These are phyloP conservation scores for Nephrotoma guestfalica DNA, from an alignment of 2,888 invertebrate species.

Conservation along the genomic window DNA sequence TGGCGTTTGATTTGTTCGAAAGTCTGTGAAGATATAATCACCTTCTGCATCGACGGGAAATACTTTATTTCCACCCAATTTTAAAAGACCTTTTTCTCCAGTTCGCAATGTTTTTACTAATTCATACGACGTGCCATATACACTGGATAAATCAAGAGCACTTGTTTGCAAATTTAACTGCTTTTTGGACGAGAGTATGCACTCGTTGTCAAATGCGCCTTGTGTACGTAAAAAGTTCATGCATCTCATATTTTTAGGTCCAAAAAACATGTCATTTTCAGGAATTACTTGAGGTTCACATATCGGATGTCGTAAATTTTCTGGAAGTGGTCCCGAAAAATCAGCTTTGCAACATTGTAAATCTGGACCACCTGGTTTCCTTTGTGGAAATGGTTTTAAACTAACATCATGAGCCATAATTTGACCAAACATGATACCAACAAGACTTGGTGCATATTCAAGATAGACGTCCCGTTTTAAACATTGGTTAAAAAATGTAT, in stretches of 20 bases:
- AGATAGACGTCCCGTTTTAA: not conserved
- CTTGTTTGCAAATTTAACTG: not conserved
- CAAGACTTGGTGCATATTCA: not conserved
- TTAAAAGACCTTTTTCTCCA: not conserved
- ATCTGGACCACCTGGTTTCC: not conserved
- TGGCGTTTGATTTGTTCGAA: not conserved
- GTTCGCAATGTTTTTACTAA: not conserved
- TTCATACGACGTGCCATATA: not conserved
- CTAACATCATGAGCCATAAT: not conserved
- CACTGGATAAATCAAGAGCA: not conserved
- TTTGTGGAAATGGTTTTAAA: not conserved
- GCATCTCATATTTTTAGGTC: not conserved
- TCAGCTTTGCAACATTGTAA: not conserved
- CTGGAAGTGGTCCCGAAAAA: not conserved
- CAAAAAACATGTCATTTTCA: not conserved
- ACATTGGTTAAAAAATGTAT: not conserved
- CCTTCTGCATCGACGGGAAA: not conserved
- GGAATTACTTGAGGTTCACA: not conserved
- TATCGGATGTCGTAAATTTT: not conserved
- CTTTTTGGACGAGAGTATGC: not conserved
- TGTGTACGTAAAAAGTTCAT: not conserved
- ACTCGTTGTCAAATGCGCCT: not conserved
- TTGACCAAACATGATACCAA: not conserved
- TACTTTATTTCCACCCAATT: not conserved
- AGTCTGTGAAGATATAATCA: not conserved